These are phyloP conservation scores for Luperina testacea DNA, from an alignment of 2,888 invertebrate genomes.

Conservation along the genomic window DNA sequence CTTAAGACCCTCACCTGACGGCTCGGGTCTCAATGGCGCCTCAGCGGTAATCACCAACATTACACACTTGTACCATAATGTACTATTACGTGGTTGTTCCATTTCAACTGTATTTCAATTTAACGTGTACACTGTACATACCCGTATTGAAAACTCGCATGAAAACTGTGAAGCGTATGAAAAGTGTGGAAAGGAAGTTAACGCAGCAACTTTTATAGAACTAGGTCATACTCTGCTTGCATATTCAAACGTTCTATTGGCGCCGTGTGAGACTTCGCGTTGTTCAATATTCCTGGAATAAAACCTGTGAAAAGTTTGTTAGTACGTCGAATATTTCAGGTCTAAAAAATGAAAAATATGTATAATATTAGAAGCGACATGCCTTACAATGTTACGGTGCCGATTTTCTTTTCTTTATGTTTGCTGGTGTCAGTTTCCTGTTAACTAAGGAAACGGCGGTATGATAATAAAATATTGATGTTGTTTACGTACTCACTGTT, in stretches of 20 bases:
- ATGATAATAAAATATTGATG: constrained; percentile 57
- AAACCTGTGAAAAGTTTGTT: constrained; percentile 39
- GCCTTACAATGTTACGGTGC: constrained; percentile 8
- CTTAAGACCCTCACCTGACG: too few relatives aligned
- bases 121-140: constrained; percentile 10
- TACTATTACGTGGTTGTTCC: constrained; percentile 12
- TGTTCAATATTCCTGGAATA: constrained; percentile 43
- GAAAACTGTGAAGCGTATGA: constrained; percentile 58
- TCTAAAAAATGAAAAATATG: constrained; percentile 1
- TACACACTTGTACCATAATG: too few relatives aligned
- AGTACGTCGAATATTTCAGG: constrained; percentile 8
- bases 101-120: constrained; percentile 20
- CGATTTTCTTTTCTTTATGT: constrained; percentile 25
- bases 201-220: constrained; percentile 65
- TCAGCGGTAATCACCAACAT: too few relatives aligned
- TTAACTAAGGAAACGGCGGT: constrained; percentile 34
- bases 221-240: constrained; percentile 65
- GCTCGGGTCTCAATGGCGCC: too few relatives aligned
- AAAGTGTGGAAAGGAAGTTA: constrained; percentile 62
- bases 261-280: constrained; percentile 19
- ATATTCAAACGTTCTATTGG: constrained; percentile 55
- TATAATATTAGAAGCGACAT: constrained; percentile 1
- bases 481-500: constrained; percentile 53
- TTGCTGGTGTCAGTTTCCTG: constrained; percentile 54
- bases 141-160: constrained; percentile 57